Evolutionary conservation across 1,140 invertebrate species (phyloP).

Genomic region (Luehdorfia chinensis): DNA sequence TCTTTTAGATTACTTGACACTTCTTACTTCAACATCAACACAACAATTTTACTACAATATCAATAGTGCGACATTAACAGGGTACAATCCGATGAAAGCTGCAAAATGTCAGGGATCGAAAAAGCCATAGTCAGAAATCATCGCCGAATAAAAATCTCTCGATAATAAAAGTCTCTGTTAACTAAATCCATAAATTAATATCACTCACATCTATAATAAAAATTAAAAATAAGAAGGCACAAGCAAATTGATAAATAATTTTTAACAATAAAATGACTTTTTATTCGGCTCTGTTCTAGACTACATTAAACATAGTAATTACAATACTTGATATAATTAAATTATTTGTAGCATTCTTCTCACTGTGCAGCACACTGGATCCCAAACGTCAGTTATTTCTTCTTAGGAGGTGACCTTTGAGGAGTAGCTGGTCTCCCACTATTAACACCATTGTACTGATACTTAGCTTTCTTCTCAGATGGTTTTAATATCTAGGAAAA

Average conservation of each 20-base stretch:
- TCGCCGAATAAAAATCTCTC: conserved; percentile 50
- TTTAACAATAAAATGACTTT: conserved; percentile 46
- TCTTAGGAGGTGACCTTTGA: conserved; percentile 90
- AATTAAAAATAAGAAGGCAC: conserved; percentile 70
- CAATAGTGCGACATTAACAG: conserved; percentile 53
- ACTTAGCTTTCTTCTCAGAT: conserved; percentile 99
- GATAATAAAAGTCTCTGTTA: conserved; percentile 44
- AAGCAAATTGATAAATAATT: conserved; percentile 70
- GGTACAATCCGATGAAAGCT: conserved; percentile 42
- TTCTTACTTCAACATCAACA: conserved; percentile 52
- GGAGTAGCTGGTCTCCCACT: conserved; percentile 90
- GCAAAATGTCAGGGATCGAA: conserved; percentile 59
- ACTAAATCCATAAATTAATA: conserved; percentile 71
- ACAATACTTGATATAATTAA: conserved; percentile 70
- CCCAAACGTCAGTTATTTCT: conserved; percentile 82
- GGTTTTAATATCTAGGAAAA: conserved; percentile 94
- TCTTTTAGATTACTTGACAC: conserved; percentile 56
- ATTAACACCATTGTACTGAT: conserved; percentile 94
- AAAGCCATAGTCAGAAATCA: conserved; percentile 57
- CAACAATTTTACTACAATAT: conserved; percentile 64
- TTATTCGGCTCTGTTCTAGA: conserved; percentile 65
- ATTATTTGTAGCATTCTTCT: conserved; percentile 73
- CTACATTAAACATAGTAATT: conserved; percentile 61
- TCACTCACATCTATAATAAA: conserved; percentile 60
- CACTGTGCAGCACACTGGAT: conserved; percentile 73